A percentile compares a stretch with the other conserved stretches of the same genome.
phyloP scores from a whole-genome alignment of 2,113 vertebrate genomes.

The Epinephelus lanceolatus region DNA sequence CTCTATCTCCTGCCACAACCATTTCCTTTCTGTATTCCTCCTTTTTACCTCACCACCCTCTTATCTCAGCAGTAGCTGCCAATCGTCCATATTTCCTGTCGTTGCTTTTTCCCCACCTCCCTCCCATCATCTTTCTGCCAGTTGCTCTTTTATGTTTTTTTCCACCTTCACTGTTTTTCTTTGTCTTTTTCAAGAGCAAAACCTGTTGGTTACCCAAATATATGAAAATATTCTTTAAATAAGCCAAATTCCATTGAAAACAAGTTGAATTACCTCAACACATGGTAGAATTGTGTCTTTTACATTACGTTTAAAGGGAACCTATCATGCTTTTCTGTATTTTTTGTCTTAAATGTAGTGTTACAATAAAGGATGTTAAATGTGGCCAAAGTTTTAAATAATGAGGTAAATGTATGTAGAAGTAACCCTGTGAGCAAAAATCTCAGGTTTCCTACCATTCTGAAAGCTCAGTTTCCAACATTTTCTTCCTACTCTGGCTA shows the following conservation, averaged over 20 bases:
- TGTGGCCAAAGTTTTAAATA: too few species aligned
- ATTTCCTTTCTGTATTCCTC: conserved; percentile 49
- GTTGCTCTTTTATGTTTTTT: neutral
- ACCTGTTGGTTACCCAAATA: neutral
- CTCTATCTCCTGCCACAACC: conserved; percentile 50
- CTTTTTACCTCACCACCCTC: conserved; percentile 37
- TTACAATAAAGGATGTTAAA: too few species aligned
- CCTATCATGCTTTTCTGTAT: too few species aligned
- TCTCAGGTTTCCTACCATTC: too few species aligned
- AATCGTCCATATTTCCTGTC: conserved; percentile 47
- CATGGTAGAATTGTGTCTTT: neutral
- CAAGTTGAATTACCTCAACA: neutral
- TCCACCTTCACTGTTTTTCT: conserved; percentile 1
- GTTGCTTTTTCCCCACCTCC: conserved; percentile 3
- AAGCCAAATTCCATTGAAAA: neutral
- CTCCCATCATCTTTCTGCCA: neutral
- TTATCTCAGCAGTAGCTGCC: conserved; percentile 62
- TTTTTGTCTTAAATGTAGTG: too few species aligned
- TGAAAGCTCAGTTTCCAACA: too few species aligned
- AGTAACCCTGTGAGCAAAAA: too few species aligned
- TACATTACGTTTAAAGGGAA: neutral
- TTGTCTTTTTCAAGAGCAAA: neutral
- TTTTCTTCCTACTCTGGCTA: too few species aligned
- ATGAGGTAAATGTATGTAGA: too few species aligned
- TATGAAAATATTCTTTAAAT: rapidly evolving